phyloP scores from a whole-genome alignment of 53 echinoderm and acorn worm genomes.

The Actinopyga echinites region DNA sequence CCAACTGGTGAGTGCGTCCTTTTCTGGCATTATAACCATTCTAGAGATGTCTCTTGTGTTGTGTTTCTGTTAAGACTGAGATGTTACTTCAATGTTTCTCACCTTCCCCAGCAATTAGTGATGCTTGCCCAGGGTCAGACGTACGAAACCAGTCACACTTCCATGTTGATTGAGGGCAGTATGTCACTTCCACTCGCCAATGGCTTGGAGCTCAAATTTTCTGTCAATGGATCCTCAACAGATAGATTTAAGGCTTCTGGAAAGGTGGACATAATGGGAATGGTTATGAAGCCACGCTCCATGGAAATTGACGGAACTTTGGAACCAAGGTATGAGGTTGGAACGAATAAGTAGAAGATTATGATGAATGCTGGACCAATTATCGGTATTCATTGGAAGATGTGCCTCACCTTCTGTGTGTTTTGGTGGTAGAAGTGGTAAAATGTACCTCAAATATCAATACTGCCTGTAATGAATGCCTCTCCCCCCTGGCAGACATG shows the following conservation, averaged over 20 bases:
- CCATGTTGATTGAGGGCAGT: constrained; percentile 45
- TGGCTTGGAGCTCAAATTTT: constrained; percentile 79
- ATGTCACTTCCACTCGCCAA: constrained; percentile 42
- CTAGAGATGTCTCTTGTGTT: too few species aligned
- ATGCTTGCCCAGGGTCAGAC: constrained; percentile 61
- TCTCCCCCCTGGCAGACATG: too few species aligned
- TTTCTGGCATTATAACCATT: too few species aligned
- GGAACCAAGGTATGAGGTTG: constrained; percentile 76
- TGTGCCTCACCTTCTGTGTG: too few species aligned
- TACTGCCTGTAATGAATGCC: too few species aligned
- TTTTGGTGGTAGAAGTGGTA: too few species aligned
- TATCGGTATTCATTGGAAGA: too few species aligned
- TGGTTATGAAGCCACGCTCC: constrained; percentile 62
- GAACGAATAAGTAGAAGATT: not conserved
- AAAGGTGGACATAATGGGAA: constrained; percentile 69
- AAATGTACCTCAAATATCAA: too few species aligned
- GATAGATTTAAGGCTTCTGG: constrained; percentile 65
- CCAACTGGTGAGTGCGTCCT: too few species aligned
- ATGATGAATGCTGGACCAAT: too few species aligned
- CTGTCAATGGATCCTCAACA: constrained; percentile 70
- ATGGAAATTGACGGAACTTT: constrained; percentile 73
- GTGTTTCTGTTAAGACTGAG: not conserved
- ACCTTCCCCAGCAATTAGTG: not conserved
- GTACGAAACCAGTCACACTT: constrained; percentile 54
- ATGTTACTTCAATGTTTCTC: not conserved